phyloP scores from a whole-genome alignment of 2,888 invertebrate genomes.

The Drosophila koepferae region DNA sequence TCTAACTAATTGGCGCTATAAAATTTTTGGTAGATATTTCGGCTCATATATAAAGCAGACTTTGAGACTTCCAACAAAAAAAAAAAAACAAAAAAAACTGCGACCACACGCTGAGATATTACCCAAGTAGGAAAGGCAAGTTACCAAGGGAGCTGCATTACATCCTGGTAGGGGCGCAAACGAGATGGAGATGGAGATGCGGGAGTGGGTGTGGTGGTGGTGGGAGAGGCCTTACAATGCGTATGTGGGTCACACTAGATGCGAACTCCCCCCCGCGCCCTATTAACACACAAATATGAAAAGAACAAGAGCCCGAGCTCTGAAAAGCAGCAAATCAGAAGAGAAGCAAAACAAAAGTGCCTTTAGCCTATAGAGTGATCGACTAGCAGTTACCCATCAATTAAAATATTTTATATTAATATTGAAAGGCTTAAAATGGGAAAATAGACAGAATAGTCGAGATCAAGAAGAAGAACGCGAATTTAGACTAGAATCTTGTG shows the following conservation, averaged over 20 bases:
- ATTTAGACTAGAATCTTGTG: too few relatives aligned
- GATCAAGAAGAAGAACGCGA: too few relatives aligned
- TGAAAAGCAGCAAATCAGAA: conserved; percentile 6
- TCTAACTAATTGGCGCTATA: conserved; percentile 76
- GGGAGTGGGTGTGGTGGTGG: background rate
- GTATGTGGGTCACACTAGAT: conserved; percentile 62
- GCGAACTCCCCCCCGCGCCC: conserved; percentile 2
- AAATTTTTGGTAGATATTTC: conserved; percentile 57
- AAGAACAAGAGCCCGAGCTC: conserved; percentile 33
- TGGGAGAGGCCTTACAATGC: conserved; percentile 15
- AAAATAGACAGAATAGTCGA: too few relatives aligned
- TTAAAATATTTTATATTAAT: background rate
- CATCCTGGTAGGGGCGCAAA: background rate
- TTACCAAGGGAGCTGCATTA: conserved; percentile 73
- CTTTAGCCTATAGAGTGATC: background rate
- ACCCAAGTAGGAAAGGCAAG: conserved; percentile 21
- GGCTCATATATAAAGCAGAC: conserved; percentile 12
- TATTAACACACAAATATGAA: conserved; percentile 39
- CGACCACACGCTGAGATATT: conserved; percentile 52
- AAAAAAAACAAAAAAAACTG: background rate
- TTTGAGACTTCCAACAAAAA: background rate
- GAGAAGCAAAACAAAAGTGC: background rate
- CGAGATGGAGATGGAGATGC: background rate
- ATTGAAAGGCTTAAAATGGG: too few relatives aligned
- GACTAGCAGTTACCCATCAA: background rate